Percentiles rank a stretch among this genome's conserved stretches.
phyloP scores from a whole-genome alignment of 2,113 vertebrate species.

The Ammodytes dubius region DNA sequence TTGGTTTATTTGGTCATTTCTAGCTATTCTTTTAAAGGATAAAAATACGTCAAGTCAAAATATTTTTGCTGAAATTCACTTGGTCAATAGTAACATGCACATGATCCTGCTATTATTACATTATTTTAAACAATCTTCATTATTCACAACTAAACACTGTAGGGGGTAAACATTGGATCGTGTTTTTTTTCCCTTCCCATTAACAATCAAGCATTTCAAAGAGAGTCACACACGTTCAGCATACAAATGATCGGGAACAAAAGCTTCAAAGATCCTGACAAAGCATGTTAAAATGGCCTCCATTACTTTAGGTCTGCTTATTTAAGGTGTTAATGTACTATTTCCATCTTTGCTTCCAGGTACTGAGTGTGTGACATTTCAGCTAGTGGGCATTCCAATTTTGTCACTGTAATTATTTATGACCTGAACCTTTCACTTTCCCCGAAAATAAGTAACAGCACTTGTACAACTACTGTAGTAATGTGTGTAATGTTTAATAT shows the following conservation, averaged over 20 bases:
- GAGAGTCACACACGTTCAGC: background rate
- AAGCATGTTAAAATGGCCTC: slow-evolving; percentile 4
- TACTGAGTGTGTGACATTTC: background rate
- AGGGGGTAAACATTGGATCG: background rate
- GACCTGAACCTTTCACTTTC: slow-evolving; percentile 8
- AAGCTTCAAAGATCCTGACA: slow-evolving; percentile 15
- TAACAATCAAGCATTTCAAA: slow-evolving; percentile 8
- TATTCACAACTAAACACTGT: background rate
- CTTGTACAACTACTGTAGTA: background rate
- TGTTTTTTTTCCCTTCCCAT: background rate
- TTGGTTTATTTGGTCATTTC: background rate
- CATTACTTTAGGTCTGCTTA: slow-evolving; percentile 1
- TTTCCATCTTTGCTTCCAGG: slow-evolving; percentile 12
- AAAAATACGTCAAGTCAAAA: background rate
- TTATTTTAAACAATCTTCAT: slow-evolving; percentile 22
- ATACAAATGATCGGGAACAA: slow-evolving; percentile 11
- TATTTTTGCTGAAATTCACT: background rate
- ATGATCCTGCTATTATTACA: slow-evolving; percentile 1
- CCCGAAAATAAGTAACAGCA: background rate
- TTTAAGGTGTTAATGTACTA: background rate
- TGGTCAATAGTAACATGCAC: background rate
- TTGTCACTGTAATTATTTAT: slow-evolving; percentile 13
- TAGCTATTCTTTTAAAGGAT: no score
- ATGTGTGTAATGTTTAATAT: background rate
- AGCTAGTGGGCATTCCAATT: slow-evolving; percentile 4